Base-by-base conservation (phyloP, 2,797 vertebrate genomes). In the Sternarchorhynchus goeldii region DNA sequence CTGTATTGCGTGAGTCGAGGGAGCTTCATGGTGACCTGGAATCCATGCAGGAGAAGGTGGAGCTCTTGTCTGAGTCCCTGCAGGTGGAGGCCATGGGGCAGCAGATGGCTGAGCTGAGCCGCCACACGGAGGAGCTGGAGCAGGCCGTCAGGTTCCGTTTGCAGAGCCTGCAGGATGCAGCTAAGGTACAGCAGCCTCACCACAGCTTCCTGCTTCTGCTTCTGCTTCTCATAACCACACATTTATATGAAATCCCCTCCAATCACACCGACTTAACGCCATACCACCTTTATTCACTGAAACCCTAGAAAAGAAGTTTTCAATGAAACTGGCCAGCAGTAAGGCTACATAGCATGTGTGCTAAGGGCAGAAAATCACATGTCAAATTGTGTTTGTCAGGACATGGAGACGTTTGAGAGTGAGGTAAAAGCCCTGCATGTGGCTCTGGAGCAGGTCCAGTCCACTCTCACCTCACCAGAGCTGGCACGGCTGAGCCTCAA, bases 401-500 rank as follows among this genome's bases (percentile, higher is more conserved):
- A 99, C 85, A 95, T 99, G 95, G 91, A 94, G 83, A 94, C 90
- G 84, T 95, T 99, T 89, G 97, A 99, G 92, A 88, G 87, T 0
- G 95, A 98, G 82, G 90, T 98, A 36, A 96, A 94, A 91, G 91
- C 82, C 75, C 92, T 99, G 21, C 96, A 98, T 82, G 86, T 87
- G 79, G 93, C 94, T 79, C 89, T 99, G 81, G 96, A 97, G 81
- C 95, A 98, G 91, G 94, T 95, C 87, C 97, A 98, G 82, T 88
- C 93, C 55, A 95, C 89, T 0, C 88, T 99, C 53, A 95, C 95
- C 0, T 98, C 97, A 75, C 95, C 97, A 31, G 96, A 99, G 76
- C 93, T 97, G 0, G 94, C 97, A n/a, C 95, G 94, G 21, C 92
- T 99, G 73, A 98, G 94, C 85, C 94, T 99, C 82, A 97, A 97